Conservation (phyloP, 2,113 vertebrate genomes). For the Ophiodon elongatus region DNA sequence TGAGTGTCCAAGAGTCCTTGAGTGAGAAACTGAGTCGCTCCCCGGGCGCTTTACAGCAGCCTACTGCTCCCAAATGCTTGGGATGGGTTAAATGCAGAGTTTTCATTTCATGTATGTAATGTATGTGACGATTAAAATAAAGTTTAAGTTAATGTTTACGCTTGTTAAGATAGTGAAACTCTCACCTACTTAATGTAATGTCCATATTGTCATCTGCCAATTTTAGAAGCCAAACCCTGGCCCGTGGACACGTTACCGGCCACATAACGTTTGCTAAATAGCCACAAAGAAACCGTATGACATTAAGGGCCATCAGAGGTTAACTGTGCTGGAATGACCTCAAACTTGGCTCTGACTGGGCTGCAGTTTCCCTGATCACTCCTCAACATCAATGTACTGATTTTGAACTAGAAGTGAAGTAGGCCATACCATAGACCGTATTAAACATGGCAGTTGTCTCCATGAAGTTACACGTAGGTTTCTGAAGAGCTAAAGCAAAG, state of each 20-base stretch:
- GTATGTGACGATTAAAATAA: neutral
- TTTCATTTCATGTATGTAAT: neutral
- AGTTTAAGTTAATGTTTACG: neutral
- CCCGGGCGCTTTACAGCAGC: neutral
- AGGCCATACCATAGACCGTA: neutral
- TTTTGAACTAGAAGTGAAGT: neutral
- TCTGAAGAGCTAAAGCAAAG: neutral
- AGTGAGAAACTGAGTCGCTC: neutral
- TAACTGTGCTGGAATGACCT: neutral
- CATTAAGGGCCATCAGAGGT: neutral
- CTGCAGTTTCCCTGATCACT: neutral
- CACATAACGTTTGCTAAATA: neutral
- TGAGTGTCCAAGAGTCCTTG: too few relatives aligned
- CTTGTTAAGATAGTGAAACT: neutral
- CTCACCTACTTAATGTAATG: neutral
- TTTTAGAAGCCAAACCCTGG: too few relatives aligned
- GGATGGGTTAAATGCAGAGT: neutral
- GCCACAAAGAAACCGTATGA: neutral
- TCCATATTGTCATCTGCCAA: neutral
- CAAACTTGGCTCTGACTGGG: neutral
- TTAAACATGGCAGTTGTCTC: neutral
- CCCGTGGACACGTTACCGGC: neutral
- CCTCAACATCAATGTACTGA: neutral
- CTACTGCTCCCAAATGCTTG: neutral
- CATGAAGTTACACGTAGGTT: neutral